phyloP scores from a whole-genome alignment of 2,888 invertebrate genomes.

The Eupeodes luniger region DNA sequence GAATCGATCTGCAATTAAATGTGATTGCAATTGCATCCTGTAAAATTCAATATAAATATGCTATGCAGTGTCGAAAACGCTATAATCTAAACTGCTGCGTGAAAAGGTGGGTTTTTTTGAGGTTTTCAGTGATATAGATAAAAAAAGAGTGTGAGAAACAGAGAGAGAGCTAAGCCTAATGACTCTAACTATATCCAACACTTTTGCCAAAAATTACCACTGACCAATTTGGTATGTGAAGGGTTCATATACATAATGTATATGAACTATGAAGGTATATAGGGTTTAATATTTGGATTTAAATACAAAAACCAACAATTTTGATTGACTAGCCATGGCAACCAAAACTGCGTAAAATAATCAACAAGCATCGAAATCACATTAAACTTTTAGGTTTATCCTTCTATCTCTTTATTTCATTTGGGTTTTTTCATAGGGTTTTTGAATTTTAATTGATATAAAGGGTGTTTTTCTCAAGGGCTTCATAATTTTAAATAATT shows the following conservation, averaged over 20 bases:
- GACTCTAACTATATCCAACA: neutral
- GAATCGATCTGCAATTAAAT: slow-evolving; percentile 34
- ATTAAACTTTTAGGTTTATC: slow-evolving; percentile 19
- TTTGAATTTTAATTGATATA: slow-evolving; percentile 31
- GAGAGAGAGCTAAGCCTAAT: neutral
- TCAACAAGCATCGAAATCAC: slow-evolving; percentile 48
- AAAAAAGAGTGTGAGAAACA: no score
- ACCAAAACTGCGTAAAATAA: slow-evolving; percentile 63
- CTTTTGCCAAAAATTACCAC: neutral
- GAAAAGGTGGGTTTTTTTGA: slow-evolving; percentile 10
- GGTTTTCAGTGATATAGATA: neutral
- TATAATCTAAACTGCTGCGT: slow-evolving; percentile 12
- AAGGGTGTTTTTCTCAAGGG: neutral
- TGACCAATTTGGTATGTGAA: neutral
- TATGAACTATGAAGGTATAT: neutral
- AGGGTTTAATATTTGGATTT: neutral
- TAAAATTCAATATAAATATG: neutral
- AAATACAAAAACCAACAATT: slow-evolving; percentile 40
- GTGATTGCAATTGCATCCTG: slow-evolving; percentile 26
- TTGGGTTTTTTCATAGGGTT: neutral
- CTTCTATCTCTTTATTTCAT: slow-evolving; percentile 39
- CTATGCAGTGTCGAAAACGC: neutral
- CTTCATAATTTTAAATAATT: neutral
- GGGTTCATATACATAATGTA: no score
- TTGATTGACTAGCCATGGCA: slow-evolving; percentile 51